A percentile compares a stretch with the other conserved stretches of the same genome.
These are phyloP conservation scores for Copidosoma floridanum DNA, from an alignment of 1,140 invertebrate species.

Conservation along the genomic window DNA sequence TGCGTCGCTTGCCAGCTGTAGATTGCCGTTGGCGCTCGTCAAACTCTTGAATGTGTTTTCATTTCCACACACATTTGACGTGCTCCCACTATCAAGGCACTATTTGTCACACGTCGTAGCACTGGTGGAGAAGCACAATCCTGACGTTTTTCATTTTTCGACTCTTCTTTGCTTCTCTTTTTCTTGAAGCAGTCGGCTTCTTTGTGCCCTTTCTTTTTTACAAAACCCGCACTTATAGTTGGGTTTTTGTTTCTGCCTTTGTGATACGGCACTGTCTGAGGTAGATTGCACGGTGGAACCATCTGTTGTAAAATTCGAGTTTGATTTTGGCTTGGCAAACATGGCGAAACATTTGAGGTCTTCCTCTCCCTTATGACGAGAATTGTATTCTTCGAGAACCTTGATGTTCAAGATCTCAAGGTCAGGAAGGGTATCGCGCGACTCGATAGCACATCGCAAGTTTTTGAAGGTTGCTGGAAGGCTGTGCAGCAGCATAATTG, in stretches of 20 bases:
- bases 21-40: background rate
- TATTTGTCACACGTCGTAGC: no score
- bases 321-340: background rate
- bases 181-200: background rate
- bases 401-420: constrained; percentile 36
- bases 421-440: constrained; percentile 32
- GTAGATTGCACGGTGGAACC: background rate
- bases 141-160: background rate
- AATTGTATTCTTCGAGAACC: constrained; percentile 41
- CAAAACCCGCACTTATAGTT: no score
- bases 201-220: background rate
- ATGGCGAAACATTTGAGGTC: constrained; percentile 4
- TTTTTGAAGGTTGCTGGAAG: constrained; percentile 32
- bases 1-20: background rate
- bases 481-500: constrained; percentile 39
- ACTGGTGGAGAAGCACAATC: no score
- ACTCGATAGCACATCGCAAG: constrained; percentile 39
- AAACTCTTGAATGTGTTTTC: background rate
- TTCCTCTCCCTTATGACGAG: background rate
- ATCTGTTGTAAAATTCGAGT: background rate
- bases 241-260: background rate
- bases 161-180: no score
- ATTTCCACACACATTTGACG: no score
- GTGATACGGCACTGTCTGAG: background rate
- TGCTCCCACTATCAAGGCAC: no score